Conservation (phyloP, 2,888 invertebrate genomes). For the Lasioglossum calceatum region DNA sequence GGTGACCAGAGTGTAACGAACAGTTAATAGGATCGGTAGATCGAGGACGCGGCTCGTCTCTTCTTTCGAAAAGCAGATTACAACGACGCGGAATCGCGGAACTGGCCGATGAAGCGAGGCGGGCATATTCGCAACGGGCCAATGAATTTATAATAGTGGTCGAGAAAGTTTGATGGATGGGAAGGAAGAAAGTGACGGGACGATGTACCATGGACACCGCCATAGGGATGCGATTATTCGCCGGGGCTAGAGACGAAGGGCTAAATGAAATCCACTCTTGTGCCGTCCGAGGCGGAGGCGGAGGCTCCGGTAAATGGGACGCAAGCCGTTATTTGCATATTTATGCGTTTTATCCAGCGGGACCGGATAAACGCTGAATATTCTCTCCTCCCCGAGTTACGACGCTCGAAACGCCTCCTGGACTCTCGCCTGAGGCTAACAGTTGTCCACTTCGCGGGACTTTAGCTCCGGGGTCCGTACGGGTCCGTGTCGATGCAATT, state of each 20-base stretch:
- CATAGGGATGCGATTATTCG: constrained; percentile 22
- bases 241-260: constrained; percentile 13
- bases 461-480: neutral
- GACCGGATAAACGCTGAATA: constrained; percentile 31
- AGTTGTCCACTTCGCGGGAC: constrained; percentile 13
- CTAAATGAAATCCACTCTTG: constrained; percentile 50
- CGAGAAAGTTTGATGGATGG: constrained; percentile 35
- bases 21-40: neutral
- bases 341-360: constrained; percentile 67
- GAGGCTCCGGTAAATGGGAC: constrained; percentile 49
- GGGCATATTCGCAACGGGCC: constrained; percentile 6
- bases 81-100: neutral
- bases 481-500: neutral
- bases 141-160: constrained; percentile 36
- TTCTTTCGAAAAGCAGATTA: neutral
- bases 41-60: neutral
- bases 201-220: neutral
- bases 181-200: constrained; percentile 27
- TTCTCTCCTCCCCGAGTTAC: constrained; percentile 36
- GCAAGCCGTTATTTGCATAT: constrained; percentile 71
- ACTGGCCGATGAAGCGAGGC: neutral
- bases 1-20: neutral
- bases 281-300: constrained; percentile 7
- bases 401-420: neutral
- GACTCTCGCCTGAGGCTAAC: neutral